Percentiles rank a stretch among this genome's conserved stretches.
These are phyloP conservation scores for Rhynchophorus ferrugineus DNA, from an alignment of 1,140 invertebrate genomes.

Conservation along the genomic window DNA sequence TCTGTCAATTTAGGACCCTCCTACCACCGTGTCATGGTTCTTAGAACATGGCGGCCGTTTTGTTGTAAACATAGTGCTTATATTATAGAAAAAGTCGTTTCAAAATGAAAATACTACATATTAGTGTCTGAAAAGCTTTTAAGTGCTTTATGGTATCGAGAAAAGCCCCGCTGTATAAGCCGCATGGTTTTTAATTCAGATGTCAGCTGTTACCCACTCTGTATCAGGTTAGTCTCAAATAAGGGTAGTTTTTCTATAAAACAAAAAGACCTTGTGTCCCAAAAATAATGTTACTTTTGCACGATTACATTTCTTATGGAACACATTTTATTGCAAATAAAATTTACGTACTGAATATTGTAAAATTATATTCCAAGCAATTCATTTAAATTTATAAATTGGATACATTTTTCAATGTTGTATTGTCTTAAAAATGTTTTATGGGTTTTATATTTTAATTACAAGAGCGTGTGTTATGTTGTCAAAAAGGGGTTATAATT, in stretches of 20 bases:
- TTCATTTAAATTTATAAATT: too few species aligned
- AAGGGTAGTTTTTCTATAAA: constrained; percentile 21
- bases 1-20: constrained; percentile 28
- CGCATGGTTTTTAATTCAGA: constrained; percentile 48
- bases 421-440: too few species aligned
- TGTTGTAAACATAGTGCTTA: constrained; percentile 37
- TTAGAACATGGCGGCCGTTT: constrained; percentile 38
- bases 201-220: constrained; percentile 58
- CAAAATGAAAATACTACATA: constrained; percentile 10
- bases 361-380: too few species aligned
- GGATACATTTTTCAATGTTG: too few species aligned
- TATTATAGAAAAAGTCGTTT: constrained; percentile 10
- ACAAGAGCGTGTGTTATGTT: too few species aligned
- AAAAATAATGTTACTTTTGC: not conserved
- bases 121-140: constrained; percentile 5
- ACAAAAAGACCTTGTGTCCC: not conserved
- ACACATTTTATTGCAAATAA: too few species aligned
- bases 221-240: constrained; percentile 48
- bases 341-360: not conserved
- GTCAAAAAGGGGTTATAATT: too few species aligned
- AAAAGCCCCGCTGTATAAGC: constrained; percentile 16
- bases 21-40: constrained; percentile 29
- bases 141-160: constrained; percentile 13
- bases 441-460: too few species aligned
- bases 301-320: not conserved